These are phyloP conservation scores for Synergus japonicus DNA, from an alignment of 2,888 invertebrate genomes.

Conservation along the genomic window DNA sequence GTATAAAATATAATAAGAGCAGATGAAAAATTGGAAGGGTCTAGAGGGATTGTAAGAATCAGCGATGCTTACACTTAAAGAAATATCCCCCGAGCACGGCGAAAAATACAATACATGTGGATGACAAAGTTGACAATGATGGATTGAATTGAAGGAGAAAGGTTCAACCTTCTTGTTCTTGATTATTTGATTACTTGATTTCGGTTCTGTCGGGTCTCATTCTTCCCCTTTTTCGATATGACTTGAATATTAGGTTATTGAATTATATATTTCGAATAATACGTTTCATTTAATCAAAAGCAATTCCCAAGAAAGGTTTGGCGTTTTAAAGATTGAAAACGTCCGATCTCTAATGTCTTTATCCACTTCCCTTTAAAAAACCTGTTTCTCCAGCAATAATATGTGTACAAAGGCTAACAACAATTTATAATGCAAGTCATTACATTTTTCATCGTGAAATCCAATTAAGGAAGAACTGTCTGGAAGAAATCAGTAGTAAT, in stretches of 20 bases:
- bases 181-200: neutral
- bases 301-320: too few species aligned
- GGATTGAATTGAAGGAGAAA: neutral
- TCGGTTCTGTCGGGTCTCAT: neutral
- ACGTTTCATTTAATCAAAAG: neutral
- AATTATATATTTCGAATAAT: neutral
- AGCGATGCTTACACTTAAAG: slow-evolving; percentile 2
- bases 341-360: too few species aligned
- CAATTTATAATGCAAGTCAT: neutral
- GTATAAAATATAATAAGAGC: neutral
- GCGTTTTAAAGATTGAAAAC: too few species aligned
- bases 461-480: too few species aligned
- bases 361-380: too few species aligned
- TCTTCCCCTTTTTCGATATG: neutral
- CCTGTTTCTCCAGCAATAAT: too few species aligned
- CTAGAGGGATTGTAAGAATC: neutral
- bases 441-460: neutral
- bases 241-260: neutral
- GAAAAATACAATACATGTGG: neutral
- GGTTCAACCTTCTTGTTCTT: neutral
- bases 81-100: neutral
- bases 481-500: too few species aligned
- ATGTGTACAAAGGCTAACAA: too few species aligned
- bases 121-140: neutral
- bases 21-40: neutral